Conservation (phyloP, 2,113 vertebrate species). For the Rhipidura dahli region DNA sequence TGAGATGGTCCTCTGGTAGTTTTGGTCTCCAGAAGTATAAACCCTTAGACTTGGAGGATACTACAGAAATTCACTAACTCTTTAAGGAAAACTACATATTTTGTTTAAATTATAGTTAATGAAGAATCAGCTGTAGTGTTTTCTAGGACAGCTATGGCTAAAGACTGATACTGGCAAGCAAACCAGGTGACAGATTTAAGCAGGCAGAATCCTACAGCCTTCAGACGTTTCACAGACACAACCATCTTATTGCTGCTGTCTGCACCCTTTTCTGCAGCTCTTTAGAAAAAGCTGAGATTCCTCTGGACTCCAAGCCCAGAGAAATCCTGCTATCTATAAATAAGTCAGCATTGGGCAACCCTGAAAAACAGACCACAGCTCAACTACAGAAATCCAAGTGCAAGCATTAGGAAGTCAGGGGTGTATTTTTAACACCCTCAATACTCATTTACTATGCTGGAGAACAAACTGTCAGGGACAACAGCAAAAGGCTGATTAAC, state of each 20-base stretch:
- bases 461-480: not conserved
- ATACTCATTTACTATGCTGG: not conserved
- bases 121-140: not conserved
- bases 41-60: not conserved
- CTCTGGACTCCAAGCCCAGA: not conserved
- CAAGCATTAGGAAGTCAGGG: not conserved
- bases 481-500: not conserved
- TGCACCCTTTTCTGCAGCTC: not conserved
- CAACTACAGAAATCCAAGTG: not conserved
- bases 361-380: not conserved
- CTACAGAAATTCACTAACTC: not conserved
- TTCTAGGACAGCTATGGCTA: not conserved
- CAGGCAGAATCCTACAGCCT: not conserved
- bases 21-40: not conserved
- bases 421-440: not conserved
- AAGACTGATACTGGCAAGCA: not conserved
- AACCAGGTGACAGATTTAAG: not conserved
- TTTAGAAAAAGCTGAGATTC: not conserved
- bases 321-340: not conserved
- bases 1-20: not conserved
- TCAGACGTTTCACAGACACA: not conserved
- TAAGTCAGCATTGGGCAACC: not conserved
- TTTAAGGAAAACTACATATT: not conserved
- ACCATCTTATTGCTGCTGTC: not conserved
- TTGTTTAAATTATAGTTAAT: not conserved